Evolutionary conservation across 2,797 vertebrate species (phyloP).

Genomic region (Psittacula derbiana): DNA sequence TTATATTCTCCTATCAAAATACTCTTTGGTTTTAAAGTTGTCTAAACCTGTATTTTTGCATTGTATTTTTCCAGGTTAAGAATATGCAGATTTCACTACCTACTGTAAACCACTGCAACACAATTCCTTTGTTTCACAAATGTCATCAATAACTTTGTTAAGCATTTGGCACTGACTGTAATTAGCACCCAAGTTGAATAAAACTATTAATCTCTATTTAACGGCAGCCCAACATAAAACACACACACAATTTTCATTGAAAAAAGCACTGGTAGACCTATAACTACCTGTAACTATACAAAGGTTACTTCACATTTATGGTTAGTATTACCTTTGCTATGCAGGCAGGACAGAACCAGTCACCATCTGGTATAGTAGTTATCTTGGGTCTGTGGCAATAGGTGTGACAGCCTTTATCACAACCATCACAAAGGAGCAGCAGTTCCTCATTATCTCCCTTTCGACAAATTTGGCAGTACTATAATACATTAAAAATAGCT

Average conservation of each 20-base stretch:
- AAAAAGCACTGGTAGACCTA: background rate
- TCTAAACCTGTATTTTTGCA: background rate
- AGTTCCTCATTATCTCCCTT: conserved; percentile 98
- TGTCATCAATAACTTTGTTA: background rate
- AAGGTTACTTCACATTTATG: background rate
- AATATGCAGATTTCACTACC: background rate
- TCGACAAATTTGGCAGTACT: conserved; percentile 98
- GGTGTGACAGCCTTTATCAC: conserved; percentile 98
- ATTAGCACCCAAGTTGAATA: background rate
- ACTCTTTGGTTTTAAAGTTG: background rate
- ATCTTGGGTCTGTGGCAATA: conserved; percentile 99
- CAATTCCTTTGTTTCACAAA: background rate
- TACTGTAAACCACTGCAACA: background rate
- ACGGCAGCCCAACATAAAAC: background rate
- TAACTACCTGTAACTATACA: background rate
- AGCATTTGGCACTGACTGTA: background rate
- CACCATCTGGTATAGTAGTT: conserved; percentile 94
- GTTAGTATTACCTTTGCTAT: conserved; percentile 90
- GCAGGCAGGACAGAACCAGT: conserved; percentile 99
- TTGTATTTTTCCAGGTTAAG: background rate
- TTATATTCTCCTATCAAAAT: background rate
- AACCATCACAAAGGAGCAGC: conserved; percentile 95
- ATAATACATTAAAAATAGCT: conserved; percentile 63
- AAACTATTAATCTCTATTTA: background rate
- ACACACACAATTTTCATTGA: background rate